Base-by-base conservation (phyloP, 2,113 vertebrate species). In the Microtus montanus region DNA sequence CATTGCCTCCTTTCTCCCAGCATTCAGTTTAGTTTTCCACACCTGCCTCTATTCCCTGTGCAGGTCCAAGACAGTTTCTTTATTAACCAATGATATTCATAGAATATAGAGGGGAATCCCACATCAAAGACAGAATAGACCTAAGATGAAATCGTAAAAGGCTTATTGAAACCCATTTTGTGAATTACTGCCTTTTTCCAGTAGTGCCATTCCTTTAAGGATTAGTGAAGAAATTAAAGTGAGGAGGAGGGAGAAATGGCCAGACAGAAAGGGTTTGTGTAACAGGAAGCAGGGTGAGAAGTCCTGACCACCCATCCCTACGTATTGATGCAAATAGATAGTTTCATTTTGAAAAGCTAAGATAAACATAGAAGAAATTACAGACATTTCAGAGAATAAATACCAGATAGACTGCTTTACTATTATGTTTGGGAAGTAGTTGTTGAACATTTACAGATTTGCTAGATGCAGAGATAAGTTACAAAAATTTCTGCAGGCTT, bases 361-460 rank as follows among this genome's bases (percentile, higher is more conserved):
- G 15, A 10, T 71, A 90, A 79, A 17, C 47, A 13, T 64, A 79
- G 87, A 87, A 75, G 33, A 17, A 84, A 78, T 33, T 35, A 5
- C 90, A 70, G 49, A 80, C 15, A 75, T 58, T 96, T 88, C 86
- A 78, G n/a, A 52, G 54, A 87, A 41, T 93, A 74, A 95, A 77
- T 86, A 41, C 90, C 82, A 86, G 44, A 47, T 85, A 86, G 49
- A 47, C 1, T 47, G 0, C 90, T 93, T 96, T 85, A 93, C 64
- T 71, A 70, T 82, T 94, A 71, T 92, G 89, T 88, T 94, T 96
- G 86, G 38, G 80, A 92, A 84, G 64, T 87, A 63, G 44, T 90
- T 91, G 13, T 95, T 79, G 93, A 88, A 78, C 73, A 74, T 66
- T 96, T 93, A 49, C 58, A 82, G 87, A 88, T 26, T 96, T 91